phyloP scores from a whole-genome alignment of 1,140 invertebrate genomes.

The Hyposmocoma kahamanoa region DNA sequence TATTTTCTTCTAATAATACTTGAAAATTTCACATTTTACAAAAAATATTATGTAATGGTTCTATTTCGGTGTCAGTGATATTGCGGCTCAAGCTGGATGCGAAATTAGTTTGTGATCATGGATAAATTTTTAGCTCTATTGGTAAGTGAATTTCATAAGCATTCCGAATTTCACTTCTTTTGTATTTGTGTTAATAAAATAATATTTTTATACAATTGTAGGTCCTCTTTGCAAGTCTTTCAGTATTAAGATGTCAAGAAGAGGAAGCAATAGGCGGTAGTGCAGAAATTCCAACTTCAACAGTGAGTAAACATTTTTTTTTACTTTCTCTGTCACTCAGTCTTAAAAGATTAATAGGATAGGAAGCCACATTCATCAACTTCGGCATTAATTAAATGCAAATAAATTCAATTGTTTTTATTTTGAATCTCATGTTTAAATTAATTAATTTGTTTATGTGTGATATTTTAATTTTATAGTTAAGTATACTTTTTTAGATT shows the following conservation, averaged over 20 bases:
- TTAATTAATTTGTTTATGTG: too few relatives aligned
- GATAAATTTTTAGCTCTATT: slow-evolving; percentile 40
- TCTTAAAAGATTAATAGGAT: too few relatives aligned
- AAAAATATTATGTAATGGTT: neutral
- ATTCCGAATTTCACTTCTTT: too few relatives aligned
- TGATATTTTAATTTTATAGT: too few relatives aligned
- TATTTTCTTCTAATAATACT: neutral
- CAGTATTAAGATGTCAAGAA: slow-evolving; percentile 48
- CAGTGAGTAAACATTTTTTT: neutral
- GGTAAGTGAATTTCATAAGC: too few relatives aligned
- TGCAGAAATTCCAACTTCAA: slow-evolving; percentile 7
- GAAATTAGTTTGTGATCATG: slow-evolving; percentile 31
- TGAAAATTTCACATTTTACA: neutral
- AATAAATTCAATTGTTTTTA: too few relatives aligned
- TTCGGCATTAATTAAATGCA: too few relatives aligned
- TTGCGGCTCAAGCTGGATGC: slow-evolving; percentile 31
- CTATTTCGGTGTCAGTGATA: slow-evolving; percentile 7
- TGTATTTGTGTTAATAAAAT: neutral
- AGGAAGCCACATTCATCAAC: too few relatives aligned
- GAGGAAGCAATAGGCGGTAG: slow-evolving; percentile 23
- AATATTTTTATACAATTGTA: slow-evolving; percentile 19
- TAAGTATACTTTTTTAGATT: too few relatives aligned
- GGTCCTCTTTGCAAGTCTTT: slow-evolving; percentile 48
- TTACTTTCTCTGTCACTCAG: too few relatives aligned
- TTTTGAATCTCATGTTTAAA: too few relatives aligned